phyloP scores from a whole-genome alignment of 2,797 vertebrate genomes.

The Anabacerthia variegaticeps region DNA sequence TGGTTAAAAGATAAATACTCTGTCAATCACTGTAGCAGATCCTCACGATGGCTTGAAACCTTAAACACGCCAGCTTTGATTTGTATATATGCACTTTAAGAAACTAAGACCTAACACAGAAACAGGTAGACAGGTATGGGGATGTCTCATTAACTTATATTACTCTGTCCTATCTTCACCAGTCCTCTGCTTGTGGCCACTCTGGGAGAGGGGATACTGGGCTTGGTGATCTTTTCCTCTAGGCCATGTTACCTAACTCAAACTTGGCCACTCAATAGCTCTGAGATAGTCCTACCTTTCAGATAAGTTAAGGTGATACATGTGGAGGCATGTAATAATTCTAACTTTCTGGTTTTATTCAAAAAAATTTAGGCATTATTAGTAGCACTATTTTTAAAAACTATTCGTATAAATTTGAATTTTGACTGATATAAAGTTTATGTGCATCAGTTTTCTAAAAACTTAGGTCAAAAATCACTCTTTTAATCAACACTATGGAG shows the following conservation, averaged over 20 bases:
- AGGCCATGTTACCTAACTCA: neutral
- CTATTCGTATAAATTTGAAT: neutral
- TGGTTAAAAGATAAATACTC: conserved; percentile 1
- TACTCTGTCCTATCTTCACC: neutral
- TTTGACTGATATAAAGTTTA: neutral
- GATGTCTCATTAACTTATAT: neutral
- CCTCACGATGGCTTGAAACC: neutral
- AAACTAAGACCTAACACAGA: neutral
- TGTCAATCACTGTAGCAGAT: neutral
- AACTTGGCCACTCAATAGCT: neutral
- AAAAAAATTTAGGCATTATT: neutral
- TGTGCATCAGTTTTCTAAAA: neutral
- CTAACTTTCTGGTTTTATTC: neutral
- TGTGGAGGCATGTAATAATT: neutral
- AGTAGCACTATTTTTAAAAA: neutral
- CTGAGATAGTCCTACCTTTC: neutral
- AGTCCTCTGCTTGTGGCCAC: neutral
- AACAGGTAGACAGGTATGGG: too few relatives aligned
- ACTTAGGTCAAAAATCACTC: neutral
- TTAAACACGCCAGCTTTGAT: neutral
- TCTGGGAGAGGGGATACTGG: neutral
- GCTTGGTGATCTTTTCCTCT: neutral
- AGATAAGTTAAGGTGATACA: neutral
- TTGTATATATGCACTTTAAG: neutral
- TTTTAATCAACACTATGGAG: neutral